Evolutionary conservation across 2,797 vertebrate species (phyloP).

Genomic region (Calcarius lapponicus): DNA sequence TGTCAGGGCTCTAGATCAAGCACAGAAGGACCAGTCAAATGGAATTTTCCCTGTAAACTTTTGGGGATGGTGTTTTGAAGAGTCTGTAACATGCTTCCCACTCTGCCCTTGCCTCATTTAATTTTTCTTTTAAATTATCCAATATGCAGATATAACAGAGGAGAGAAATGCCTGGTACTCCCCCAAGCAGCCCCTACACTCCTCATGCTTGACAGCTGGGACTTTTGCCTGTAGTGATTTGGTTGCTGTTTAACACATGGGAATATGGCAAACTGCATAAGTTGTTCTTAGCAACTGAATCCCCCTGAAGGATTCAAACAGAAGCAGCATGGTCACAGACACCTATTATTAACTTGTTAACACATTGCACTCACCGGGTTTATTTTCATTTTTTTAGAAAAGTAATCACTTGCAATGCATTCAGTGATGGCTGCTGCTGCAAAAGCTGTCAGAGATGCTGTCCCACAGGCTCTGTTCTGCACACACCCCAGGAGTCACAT

Average conservation of each 20-base stretch:
- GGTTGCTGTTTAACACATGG: conserved; percentile 9
- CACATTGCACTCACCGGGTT: background rate
- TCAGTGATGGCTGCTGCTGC: background rate
- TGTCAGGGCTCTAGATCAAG: background rate
- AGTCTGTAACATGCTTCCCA: background rate
- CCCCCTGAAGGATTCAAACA: conserved; percentile 13
- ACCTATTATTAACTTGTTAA: conserved; percentile 45
- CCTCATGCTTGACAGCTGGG: conserved; percentile 20
- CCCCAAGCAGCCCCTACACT: background rate
- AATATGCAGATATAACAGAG: background rate
- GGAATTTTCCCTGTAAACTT: background rate
- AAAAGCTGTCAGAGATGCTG: background rate
- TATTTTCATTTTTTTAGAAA: conserved; percentile 28
- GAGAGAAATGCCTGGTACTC: conserved; percentile 17
- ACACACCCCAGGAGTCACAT: background rate
- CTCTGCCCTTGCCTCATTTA: background rate
- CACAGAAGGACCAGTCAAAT: background rate
- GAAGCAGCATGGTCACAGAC: conserved; percentile 38
- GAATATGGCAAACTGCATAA: background rate
- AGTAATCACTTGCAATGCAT: background rate
- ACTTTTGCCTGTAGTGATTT: conserved; percentile 7
- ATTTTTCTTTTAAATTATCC: conserved; percentile 14
- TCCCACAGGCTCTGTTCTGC: background rate
- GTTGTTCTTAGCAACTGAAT: conserved; percentile 25
- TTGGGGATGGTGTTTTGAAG: background rate